Percentiles rank a stretch among this genome's conserved stretches.
Evolutionary conservation across 2,888 invertebrate species (phyloP).

Genomic region (Loripinus fragilis): DNA sequence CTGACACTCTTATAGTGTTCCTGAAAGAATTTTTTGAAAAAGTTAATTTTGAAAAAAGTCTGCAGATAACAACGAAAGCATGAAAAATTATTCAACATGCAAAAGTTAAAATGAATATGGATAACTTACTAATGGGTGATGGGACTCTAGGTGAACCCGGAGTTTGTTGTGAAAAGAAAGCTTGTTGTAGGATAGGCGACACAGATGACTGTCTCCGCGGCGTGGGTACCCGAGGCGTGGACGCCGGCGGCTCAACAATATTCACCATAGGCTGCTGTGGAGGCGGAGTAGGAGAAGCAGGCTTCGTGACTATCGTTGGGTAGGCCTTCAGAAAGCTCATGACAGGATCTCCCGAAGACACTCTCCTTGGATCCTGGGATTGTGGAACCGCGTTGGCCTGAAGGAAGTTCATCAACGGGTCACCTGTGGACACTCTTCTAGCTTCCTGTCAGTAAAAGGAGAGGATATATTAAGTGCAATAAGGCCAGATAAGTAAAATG

Average conservation of each 20-base stretch:
- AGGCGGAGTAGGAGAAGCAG: slow-evolving; percentile 78
- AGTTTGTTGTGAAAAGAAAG: slow-evolving; percentile 66
- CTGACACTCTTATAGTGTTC: too few species aligned
- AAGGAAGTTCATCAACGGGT: slow-evolving; percentile 77
- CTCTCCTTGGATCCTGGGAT: slow-evolving; percentile 24
- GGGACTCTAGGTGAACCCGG: slow-evolving; percentile 76
- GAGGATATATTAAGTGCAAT: too few species aligned
- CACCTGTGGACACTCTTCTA: slow-evolving; percentile 55
- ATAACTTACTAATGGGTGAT: slow-evolving; percentile 81
- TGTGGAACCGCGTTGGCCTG: slow-evolving; percentile 76
- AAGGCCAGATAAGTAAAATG: too few species aligned
- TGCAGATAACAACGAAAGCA: too few species aligned
- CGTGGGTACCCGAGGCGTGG: slow-evolving; percentile 65
- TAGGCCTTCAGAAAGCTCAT: slow-evolving; percentile 79
- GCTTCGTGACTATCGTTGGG: slow-evolving; percentile 80
- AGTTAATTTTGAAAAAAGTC: too few species aligned
- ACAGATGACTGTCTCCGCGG: slow-evolving; percentile 34
- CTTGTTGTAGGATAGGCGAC: slow-evolving; percentile 64
- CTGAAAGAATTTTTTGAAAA: too few species aligned
- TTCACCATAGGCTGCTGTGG: slow-evolving; percentile 60
- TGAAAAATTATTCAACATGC: too few species aligned
- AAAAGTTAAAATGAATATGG: too few species aligned
- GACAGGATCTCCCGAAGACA: slow-evolving; percentile 70
- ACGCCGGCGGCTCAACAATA: slow-evolving; percentile 63
- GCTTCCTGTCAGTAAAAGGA: neutral